A percentile compares a stretch with the other conserved stretches of the same genome.
Conservation (phyloP, 2,888 invertebrate genomes). For the Actias luna region DNA sequence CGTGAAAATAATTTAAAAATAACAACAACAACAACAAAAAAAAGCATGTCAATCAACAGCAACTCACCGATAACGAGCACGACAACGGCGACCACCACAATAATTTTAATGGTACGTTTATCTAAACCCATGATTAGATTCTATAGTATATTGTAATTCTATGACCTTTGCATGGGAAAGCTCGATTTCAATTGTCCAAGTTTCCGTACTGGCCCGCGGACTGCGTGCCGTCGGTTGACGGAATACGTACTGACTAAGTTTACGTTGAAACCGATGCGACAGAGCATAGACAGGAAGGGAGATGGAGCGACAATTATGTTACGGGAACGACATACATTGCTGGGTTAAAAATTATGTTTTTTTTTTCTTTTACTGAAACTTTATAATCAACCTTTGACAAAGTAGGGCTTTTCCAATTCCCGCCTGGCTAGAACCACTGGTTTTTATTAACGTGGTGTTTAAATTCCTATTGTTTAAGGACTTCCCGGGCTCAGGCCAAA, state of each 20-base stretch:
- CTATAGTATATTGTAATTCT: neutral
- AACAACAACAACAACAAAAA: too few relatives aligned
- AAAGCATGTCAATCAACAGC: slow-evolving; percentile 9
- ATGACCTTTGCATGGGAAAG: too few relatives aligned
- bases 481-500: too few relatives aligned
- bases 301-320: slow-evolving; percentile 22
- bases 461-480: too few relatives aligned
- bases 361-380: too few relatives aligned
- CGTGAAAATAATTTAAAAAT: neutral
- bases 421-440: too few relatives aligned
- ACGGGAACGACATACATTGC: slow-evolving; percentile 44
- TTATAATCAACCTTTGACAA: too few relatives aligned
- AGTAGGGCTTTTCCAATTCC: too few relatives aligned
- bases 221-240: neutral
- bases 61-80: slow-evolving; percentile 64
- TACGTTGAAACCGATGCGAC: neutral
- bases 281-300: neutral
- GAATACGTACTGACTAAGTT: neutral
- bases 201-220: neutral
- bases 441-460: too few relatives aligned
- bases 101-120: slow-evolving; percentile 67
- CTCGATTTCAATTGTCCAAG: neutral
- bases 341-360: slow-evolving; percentile 21
- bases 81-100: slow-evolving; percentile 54
- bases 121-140: slow-evolving; percentile 61